Evolutionary conservation across 2,888 invertebrate genomes (phyloP), one percentile per base, ranked within the genome.

Genomic region (Tanypteryx hageni): DNA sequence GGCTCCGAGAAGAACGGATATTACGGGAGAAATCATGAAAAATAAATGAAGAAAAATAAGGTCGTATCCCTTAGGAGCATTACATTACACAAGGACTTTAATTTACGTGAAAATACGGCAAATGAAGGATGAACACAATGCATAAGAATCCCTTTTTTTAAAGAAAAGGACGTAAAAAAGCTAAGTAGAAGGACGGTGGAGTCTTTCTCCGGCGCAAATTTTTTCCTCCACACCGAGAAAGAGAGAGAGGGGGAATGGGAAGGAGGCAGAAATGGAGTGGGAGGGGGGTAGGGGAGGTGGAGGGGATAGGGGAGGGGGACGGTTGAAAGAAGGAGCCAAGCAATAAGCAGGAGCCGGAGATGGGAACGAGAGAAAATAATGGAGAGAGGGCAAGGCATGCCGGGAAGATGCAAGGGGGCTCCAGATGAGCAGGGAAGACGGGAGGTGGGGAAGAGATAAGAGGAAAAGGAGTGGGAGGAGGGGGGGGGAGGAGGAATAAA

Each of bases 381-480:
- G 86, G 86, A 86, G 86, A 86, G 59, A 82, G 82, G 31, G 82
- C 22, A 59, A 86, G 27, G 86, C 86, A 86, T 61, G 86, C 86
- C 31, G 86, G 61, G 86, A 86, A 59, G 13, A 16, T 22, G 61
- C n/a, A 22, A 22, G 59, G 86, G 16, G 59, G 59, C 18, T 22
- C 27, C 16, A 61, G 86, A 22, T 27, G 64, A 31, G 64, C 10
- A 11, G 8, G 83, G 83, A 22, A 9, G 27, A 44, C 44, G 8
- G 27, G 27, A 22, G 10, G 57, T 56, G 56, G 16, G 14, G 56
- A 9, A 59, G 59, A 22, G 27, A 31, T 27, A 44, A n/a, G 58
- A 64, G 58, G 31, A 44, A 64, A 64, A 44, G 44, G 13, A 9
- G 89, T 16, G 14, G 11, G 61, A 31, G 11, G 18, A n/a, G 13